Evolutionary conservation across 2,797 vertebrate genomes (phyloP), one percentile per base, ranked within the genome.

Genomic region (Myiothlypis chrysogaster): DNA sequence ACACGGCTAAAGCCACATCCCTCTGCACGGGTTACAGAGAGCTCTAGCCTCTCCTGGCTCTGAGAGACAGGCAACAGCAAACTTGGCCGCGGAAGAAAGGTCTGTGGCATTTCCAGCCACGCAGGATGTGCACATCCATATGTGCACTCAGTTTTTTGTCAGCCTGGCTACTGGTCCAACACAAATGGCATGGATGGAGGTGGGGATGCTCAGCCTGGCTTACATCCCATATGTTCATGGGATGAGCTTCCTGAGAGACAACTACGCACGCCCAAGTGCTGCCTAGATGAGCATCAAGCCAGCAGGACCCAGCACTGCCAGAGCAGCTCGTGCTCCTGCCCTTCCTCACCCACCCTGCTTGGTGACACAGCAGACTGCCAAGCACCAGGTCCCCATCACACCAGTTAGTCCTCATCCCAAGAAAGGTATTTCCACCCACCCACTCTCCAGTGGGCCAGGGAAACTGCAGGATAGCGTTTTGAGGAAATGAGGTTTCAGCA

Each of bases 161-260:
- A 69, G 41, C 20, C 57, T 2, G 1, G 32, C 39, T 23, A 22
- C 21, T 24, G 41, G 23, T 89, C 60, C 1, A 2, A 56, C 28
- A 43, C 22, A 59, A 57, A 80, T 0, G 1, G 61, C 87, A 57
- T 0, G 0, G 69, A 9, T 0, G 0, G 52, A 80, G 41, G 37
- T 49, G 24, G 12, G 50, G 79, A 80, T 73, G 60, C 68, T 94
- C 84, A 59, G 72, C 27, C 41, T 2, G 2, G 25, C 25, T 89
- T 28, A 37, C 0, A 5, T 44, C 39, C 25, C 5, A 0, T 22
- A 39, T 0, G 0, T 28, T 53, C 34, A 3, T 0, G 2, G 34
- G 8, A 43, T 49, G 46, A 72, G 23, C 41, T 77, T 21, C 30
- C 22, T 7, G 0, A 39, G 47, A 61, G 44, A 73, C 25, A 10